Conservation (phyloP, 1,140 invertebrate species). For the Procambarus virginalis region DNA sequence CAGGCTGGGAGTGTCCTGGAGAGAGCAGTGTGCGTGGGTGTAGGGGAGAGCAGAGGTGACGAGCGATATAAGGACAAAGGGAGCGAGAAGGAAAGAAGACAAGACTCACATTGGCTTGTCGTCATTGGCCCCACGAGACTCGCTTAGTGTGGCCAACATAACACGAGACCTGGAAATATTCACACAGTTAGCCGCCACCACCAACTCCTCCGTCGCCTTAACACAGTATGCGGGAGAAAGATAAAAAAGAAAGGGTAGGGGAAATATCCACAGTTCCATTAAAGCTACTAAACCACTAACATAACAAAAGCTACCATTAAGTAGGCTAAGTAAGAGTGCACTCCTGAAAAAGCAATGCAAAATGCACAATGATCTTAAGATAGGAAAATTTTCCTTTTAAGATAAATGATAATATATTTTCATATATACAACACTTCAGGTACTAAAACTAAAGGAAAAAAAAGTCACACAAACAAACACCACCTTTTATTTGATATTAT, state of each 20-base stretch:
- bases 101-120: slow-evolving; percentile 70
- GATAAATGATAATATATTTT: neutral
- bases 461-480: slow-evolving; percentile 3
- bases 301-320: neutral
- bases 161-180: slow-evolving; percentile 70
- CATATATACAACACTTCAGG: neutral
- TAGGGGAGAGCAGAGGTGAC: neutral
- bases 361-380: slow-evolving; percentile 1
- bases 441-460: neutral
- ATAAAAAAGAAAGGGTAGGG: neutral
- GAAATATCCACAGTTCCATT: neutral
- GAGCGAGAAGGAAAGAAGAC: slow-evolving; percentile 1
- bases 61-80: neutral
- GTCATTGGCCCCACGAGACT: slow-evolving; percentile 68
- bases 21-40: neutral
- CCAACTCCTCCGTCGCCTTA: slow-evolving; percentile 25
- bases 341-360: neutral
- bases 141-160: slow-evolving; percentile 70
- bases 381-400: neutral
- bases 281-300: neutral
- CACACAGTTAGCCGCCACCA: slow-evolving; percentile 57
- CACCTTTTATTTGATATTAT: no score
- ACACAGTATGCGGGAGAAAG: neutral
- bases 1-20: neutral
- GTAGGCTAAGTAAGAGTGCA: neutral